phyloP scores from a whole-genome alignment of 1,140 invertebrate species.

The Medauroidea extradentata region DNA sequence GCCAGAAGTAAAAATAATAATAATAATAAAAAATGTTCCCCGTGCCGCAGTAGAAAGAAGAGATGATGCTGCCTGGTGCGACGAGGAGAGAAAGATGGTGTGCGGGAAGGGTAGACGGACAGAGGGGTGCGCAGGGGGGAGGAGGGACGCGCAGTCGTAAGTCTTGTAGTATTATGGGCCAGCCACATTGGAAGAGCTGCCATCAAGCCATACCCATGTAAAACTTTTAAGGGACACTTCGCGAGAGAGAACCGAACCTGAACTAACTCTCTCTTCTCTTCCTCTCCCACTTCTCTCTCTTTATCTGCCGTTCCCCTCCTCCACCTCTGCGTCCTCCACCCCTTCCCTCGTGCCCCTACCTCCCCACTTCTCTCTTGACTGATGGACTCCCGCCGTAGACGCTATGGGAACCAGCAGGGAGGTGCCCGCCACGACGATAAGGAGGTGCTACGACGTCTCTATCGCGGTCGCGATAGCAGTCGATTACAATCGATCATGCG shows the following conservation, averaged over 20 bases:
- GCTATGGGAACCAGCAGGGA: too few relatives aligned
- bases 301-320: background rate
- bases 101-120: background rate
- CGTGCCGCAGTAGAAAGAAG: too few relatives aligned
- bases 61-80: too few relatives aligned
- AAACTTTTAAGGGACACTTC: constrained; percentile 19
- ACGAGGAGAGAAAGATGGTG: too few relatives aligned
- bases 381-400: too few relatives aligned
- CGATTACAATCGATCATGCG: too few relatives aligned
- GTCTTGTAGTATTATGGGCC: constrained; percentile 17
- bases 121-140: background rate
- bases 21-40: too few relatives aligned
- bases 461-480: too few relatives aligned
- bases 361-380: background rate
- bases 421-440: too few relatives aligned
- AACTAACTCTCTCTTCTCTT: background rate
- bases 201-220: constrained; percentile 16
- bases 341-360: background rate
- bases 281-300: background rate
- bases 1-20: too few relatives aligned
- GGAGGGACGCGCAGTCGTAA: constrained; percentile 10
- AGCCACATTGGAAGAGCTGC: constrained; percentile 14
- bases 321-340: background rate
- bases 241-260: constrained; percentile 3
- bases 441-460: too few relatives aligned